Conservation (phyloP, 2,113 vertebrate genomes). For the Macaca fascicularis region DNA sequence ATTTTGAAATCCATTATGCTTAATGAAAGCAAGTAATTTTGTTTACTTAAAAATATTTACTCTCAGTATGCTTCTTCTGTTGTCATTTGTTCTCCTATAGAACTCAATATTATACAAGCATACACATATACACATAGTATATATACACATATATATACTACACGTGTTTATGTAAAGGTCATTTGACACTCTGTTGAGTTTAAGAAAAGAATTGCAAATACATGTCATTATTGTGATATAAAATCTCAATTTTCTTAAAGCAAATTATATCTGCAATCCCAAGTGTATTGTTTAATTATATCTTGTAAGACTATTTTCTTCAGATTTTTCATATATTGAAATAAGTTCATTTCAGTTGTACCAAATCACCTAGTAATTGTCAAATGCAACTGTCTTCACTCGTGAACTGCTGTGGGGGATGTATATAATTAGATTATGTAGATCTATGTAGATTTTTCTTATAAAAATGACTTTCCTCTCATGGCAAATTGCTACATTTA, state of each 20-base stretch:
- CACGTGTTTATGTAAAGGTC: neutral
- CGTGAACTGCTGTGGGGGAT: constrained; percentile 49
- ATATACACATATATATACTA: neutral
- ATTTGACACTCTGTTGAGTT: neutral
- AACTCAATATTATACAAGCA: neutral
- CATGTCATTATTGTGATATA: neutral
- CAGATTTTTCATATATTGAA: constrained; percentile 28
- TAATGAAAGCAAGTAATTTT: neutral
- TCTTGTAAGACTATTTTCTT: constrained; percentile 40
- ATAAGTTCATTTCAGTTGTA: constrained; percentile 52
- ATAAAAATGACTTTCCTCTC: constrained; percentile 42
- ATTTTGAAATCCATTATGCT: neutral
- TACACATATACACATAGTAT: neutral
- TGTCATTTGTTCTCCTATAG: neutral
- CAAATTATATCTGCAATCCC: neutral
- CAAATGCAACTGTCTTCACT: constrained; percentile 63
- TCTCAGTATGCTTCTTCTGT: neutral
- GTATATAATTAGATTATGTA: constrained; percentile 61
- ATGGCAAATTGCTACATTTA: constrained; percentile 70
- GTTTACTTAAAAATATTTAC: neutral
- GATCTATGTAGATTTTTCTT: constrained; percentile 65
- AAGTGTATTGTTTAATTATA: neutral
- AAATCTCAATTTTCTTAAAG: neutral
- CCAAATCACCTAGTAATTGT: constrained; percentile 47
- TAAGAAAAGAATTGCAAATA: neutral